Evolutionary conservation across 92 coral and sea anemone genomes (phyloP), one percentile per base, ranked within the genome.

Genomic region (Plumapathes pennacea): DNA sequence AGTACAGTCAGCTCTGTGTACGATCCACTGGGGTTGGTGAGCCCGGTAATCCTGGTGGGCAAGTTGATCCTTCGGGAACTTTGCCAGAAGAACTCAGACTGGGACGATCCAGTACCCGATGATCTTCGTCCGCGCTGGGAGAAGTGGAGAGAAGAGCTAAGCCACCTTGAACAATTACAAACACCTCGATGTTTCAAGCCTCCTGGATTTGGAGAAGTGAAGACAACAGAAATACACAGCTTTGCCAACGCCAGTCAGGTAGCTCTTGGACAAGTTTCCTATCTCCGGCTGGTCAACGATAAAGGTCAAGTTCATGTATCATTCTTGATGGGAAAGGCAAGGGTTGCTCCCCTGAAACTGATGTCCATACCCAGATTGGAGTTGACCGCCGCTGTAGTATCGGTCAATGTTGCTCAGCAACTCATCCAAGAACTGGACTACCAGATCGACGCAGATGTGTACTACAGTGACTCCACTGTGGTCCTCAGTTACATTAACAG

Each of bases 241-340:
- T n/a, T n/a, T n/a, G n/a, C n/a, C n/a, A n/a, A n/a, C n/a, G n/a
- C n/a, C n/a, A 60, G 71, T 2, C 84, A 77, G 43, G 84, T 59
- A 62, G 85, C 78, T 27, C 70, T 69, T 41, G 85, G 85, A 39
- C 54, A 78, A 54, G 85, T 32, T n/a, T 78, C 85, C 23, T 69
- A 78, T 61, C 46, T 77, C n/a, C 77, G 84, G 17, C 39, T 69
- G 2, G 66, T 50, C n/a, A 69, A 51, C 50, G 42, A 60, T 0
- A 32, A 21, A 31, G 84, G 58, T 19, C 29, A 54, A 13, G 44
- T 77, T 27, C 72, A 77, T 51, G 59, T 77, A 25, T 19, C 57
- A 21, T 77, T 77, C 33, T 45, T 77, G 14, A 48, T 67, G 67
- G 84, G 84, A 25, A 77, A 69, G 62, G 50, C 84, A 6, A 61